Evolutionary conservation across 2,797 vertebrate species (phyloP), one percentile per base, ranked within the genome.

Genomic region (Sciaenops ocellatus): DNA sequence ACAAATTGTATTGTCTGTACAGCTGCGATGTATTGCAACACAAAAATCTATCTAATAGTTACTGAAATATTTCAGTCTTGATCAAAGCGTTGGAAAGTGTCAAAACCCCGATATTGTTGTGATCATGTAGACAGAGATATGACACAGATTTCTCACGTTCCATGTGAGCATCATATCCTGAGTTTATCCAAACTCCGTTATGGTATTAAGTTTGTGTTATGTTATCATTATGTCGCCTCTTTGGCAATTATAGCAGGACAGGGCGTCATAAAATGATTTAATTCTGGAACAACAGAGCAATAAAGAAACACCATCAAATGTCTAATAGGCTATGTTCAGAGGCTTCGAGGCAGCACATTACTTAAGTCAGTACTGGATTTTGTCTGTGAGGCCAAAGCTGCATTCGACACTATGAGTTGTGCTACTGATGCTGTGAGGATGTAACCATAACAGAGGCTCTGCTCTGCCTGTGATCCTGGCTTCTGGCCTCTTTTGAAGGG

Each of bases 381-480:
- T 34, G 16, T 50, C 28, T 47, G 13, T 28, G 20, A 67, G 38
- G 54, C 15, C 55, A 57, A 44, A 71, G 13, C 44, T 59, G 26
- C 44, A 78, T 74, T 79, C 51, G 38, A 84, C 63, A 66, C n/a
- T 52, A 8, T n/a, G 17, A 56, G 46, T 73, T 62, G 3, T 65
- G 41, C 76, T 76, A 65, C 73, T 79, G 67, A 48, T 64, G 73
- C 34, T n/a, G 26, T 51, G 15, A 57, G 42, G 34, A 73, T 69
- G 73, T 69, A 73, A 78, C 66, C 65, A 71, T 6, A 47, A 41
- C 61, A 46, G 24, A 50, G 20, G 17, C 7, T 79, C 48, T 73
- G 57, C 48, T 72, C 60, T 63, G 52, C 56, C 30, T 22, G 20
- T 26, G 7, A 44, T 61, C 38, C 52, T 76, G 60, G 70, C 28